phyloP scores from a whole-genome alignment of 2,797 vertebrate genomes.

The Cossypha niveicapilla region DNA sequence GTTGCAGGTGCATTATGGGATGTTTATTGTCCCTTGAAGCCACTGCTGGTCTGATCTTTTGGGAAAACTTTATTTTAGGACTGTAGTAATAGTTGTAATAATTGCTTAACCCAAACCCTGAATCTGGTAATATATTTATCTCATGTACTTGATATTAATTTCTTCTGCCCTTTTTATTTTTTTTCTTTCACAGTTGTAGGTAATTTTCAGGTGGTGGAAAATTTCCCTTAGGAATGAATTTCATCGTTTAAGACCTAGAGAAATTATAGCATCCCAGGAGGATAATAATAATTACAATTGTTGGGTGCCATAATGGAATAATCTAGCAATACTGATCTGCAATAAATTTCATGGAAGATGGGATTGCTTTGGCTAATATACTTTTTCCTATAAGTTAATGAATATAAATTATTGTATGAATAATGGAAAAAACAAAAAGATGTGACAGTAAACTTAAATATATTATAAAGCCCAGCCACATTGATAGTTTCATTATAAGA shows the following conservation, averaged over 20 bases:
- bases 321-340: background rate
- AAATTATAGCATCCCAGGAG: conserved; percentile 58
- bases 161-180: background rate
- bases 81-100: background rate
- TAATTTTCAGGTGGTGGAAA: conserved; percentile 72
- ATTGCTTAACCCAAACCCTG: background rate
- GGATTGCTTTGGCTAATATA: background rate
- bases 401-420: background rate
- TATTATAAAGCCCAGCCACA: background rate
- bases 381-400: background rate
- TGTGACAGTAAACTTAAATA: background rate
- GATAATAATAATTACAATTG: background rate
- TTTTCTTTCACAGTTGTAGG: background rate
- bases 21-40: background rate
- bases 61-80: background rate
- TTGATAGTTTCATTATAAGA: background rate
- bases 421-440: background rate
- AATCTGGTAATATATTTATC: background rate
- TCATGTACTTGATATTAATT: background rate
- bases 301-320: background rate
- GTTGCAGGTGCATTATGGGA: background rate
- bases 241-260: conserved; percentile 55
- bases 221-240: conserved; percentile 66
- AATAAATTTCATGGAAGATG: background rate
- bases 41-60: background rate